These are phyloP conservation scores for Eriosoma lanigerum DNA, from an alignment of 1,140 invertebrate species.

Conservation along the genomic window DNA sequence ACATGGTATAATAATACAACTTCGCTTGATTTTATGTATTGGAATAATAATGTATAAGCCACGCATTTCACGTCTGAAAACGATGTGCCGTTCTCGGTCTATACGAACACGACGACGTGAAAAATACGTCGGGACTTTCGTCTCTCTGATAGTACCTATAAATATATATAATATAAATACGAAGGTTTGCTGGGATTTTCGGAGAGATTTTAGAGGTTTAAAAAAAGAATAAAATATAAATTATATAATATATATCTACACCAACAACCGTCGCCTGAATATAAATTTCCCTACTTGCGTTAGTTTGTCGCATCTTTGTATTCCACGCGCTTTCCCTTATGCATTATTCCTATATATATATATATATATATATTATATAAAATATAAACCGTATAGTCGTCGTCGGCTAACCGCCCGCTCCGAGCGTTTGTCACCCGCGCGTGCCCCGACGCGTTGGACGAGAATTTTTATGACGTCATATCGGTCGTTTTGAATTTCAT, in stretches of 20 bases:
- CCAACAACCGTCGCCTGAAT: constrained; percentile 35
- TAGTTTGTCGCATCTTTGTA: constrained; percentile 43
- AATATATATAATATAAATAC: neutral
- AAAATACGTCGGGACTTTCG: neutral
- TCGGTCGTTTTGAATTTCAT: constrained; percentile 46
- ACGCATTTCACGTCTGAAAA: neutral
- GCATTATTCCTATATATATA: constrained; percentile 26
- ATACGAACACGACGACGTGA: neutral
- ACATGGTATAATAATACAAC: no score
- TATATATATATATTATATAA: no score
- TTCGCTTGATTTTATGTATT: no score
- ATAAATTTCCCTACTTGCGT: constrained; percentile 36
- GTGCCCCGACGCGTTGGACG: neutral
- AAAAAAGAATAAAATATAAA: neutral
- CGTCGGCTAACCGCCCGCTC: constrained; percentile 2
- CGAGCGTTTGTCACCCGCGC: neutral
- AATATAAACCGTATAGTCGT: no score
- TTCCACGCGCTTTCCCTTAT: constrained; percentile 20
- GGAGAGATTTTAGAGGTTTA: constrained; percentile 21
- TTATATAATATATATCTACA: neutral
- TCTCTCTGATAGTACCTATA: constrained; percentile 5
- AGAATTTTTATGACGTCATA: constrained; percentile 43
- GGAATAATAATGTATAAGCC: neutral
- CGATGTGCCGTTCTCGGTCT: no score
- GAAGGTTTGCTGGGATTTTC: constrained; percentile 16